phyloP scores from a whole-genome alignment of 2,113 vertebrate genomes.

The Lynx canadensis region DNA sequence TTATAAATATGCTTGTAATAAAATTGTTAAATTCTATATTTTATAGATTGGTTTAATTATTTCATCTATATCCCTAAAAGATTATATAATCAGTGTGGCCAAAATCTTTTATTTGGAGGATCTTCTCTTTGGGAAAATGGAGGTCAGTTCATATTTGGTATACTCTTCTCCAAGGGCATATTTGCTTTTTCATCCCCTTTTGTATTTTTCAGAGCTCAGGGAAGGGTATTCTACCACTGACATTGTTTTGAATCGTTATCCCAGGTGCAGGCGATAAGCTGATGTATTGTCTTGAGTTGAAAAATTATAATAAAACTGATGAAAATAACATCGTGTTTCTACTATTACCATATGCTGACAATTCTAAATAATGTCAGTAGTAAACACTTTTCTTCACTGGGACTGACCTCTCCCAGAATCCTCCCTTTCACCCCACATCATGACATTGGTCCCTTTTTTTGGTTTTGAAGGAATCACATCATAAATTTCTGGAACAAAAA shows the following conservation, averaged over 20 bases:
- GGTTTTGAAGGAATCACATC: neutral
- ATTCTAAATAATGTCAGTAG: neutral
- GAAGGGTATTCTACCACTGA: neutral
- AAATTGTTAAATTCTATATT: neutral
- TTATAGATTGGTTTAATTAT: neutral
- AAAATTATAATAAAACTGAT: neutral
- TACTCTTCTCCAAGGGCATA: neutral
- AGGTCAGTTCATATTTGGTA: neutral
- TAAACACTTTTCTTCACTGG: neutral
- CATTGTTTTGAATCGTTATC: neutral
- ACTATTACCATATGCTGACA: neutral
- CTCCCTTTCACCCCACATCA: neutral
- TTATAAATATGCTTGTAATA: neutral
- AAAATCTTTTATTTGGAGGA: neutral
- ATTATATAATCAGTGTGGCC: neutral
- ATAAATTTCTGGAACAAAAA: neutral
- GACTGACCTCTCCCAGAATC: neutral
- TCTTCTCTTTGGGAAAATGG: neutral
- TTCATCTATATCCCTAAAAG: neutral
- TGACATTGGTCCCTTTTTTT: neutral
- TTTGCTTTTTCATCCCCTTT: neutral
- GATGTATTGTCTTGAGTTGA: neutral
- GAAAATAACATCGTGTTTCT: neutral
- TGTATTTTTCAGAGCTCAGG: neutral
- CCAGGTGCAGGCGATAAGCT: neutral